These are phyloP conservation scores for Pristionchus exspectatus DNA, from an alignment of 2,888 invertebrate genomes.

Conservation along the genomic window DNA sequence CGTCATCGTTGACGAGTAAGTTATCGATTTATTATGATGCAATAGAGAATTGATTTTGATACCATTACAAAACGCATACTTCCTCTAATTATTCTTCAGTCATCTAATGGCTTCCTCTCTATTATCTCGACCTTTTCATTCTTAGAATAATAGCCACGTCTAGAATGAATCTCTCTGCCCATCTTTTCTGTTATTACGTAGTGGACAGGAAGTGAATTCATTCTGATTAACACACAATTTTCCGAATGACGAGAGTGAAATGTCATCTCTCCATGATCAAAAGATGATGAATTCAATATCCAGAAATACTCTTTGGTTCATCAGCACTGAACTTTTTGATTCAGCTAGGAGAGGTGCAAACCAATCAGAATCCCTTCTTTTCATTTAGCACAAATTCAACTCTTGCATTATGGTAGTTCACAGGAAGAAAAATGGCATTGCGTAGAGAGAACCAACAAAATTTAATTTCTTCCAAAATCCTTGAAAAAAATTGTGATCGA, in stretches of 20 bases:
- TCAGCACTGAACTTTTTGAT: background rate
- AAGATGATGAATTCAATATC: background rate
- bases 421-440: background rate
- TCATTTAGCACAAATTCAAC: background rate
- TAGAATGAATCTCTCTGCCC: background rate
- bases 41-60: background rate
- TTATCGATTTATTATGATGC: background rate
- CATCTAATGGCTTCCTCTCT: background rate
- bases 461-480: slow-evolving; percentile 23
- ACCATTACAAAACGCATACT: background rate
- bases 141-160: background rate
- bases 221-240: background rate
- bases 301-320: background rate
- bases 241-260: background rate
- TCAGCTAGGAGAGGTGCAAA: background rate
- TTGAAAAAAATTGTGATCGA: background rate
- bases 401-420: background rate
- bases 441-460: background rate
- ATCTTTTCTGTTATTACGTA: background rate
- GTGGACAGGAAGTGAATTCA: background rate
- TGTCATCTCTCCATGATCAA: background rate
- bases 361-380: background rate
- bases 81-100: background rate
- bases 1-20: slow-evolving; percentile 22
- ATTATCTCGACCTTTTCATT: background rate